Percentiles rank a stretch among this genome's conserved stretches.
Conservation (phyloP, 2,797 vertebrate genomes). For the Sebastes diploproa region DNA sequence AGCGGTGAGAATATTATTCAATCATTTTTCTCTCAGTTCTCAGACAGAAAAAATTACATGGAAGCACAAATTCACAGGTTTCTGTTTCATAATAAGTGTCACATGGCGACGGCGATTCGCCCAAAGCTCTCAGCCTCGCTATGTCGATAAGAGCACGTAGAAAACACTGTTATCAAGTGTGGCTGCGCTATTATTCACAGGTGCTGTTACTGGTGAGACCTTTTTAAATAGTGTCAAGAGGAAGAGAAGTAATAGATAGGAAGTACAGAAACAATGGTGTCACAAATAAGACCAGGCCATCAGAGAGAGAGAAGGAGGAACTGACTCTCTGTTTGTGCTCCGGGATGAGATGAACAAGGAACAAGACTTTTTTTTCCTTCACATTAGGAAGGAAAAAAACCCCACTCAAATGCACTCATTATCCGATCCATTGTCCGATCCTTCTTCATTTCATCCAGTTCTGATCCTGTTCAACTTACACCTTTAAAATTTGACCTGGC, state of each 20-base stretch:
- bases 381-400: slow-evolving; percentile 8
- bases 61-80: slow-evolving; percentile 40
- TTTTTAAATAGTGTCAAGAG: slow-evolving; percentile 61
- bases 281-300: slow-evolving; percentile 53
- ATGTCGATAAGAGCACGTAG: slow-evolving; percentile 36
- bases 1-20: slow-evolving; percentile 59
- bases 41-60: slow-evolving; percentile 38
- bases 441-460: slow-evolving; percentile 58
- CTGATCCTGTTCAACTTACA: neutral
- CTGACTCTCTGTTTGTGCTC: slow-evolving; percentile 48
- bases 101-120: slow-evolving; percentile 62
- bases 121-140: slow-evolving; percentile 36
- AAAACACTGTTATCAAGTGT: slow-evolving; percentile 38
- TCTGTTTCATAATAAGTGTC: slow-evolving; percentile 63
- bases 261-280: slow-evolving; percentile 72
- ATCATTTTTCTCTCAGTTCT: slow-evolving; percentile 29
- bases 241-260: slow-evolving; percentile 72
- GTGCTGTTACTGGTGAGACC: slow-evolving; percentile 52
- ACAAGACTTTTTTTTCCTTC: slow-evolving; percentile 33
- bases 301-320: slow-evolving; percentile 37
- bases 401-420: neutral
- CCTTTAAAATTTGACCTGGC: slow-evolving; percentile 31
- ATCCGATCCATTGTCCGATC: slow-evolving; percentile 27
- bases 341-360: slow-evolving; percentile 67
- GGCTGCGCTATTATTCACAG: slow-evolving; percentile 48